A percentile compares a stretch with the other conserved stretches of the same genome.
Evolutionary conservation across 2,797 vertebrate genomes (phyloP).

Genomic region (Sebastes alutus): DNA sequence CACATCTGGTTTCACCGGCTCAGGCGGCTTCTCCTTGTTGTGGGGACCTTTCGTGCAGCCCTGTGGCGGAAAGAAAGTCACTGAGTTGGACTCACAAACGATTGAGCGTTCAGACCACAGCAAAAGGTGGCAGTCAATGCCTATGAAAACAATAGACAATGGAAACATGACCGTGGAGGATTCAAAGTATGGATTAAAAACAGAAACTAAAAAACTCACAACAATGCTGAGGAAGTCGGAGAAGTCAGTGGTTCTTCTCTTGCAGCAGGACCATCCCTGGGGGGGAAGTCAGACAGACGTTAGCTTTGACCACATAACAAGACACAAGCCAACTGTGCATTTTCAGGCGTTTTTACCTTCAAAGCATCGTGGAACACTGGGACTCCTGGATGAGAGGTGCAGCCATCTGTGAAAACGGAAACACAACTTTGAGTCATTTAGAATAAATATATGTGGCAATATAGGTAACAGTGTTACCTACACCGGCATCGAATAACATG

Average conservation of each 20-base stretch:
- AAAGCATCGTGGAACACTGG: slow-evolving; percentile 98
- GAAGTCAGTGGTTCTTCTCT: slow-evolving; percentile 96
- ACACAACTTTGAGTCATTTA: slow-evolving; percentile 15
- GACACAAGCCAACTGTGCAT: background rate
- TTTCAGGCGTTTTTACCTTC: slow-evolving; percentile 84
- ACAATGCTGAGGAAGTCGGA: slow-evolving; percentile 97
- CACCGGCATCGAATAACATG: background rate
- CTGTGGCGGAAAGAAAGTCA: slow-evolving; percentile 72
- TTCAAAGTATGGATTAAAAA: slow-evolving; percentile 23
- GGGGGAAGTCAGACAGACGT: slow-evolving; percentile 29
- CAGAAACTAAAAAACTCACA: slow-evolving; percentile 79
- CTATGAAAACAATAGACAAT: slow-evolving; percentile 37
- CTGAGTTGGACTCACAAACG: slow-evolving; percentile 10
- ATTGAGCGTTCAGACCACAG: background rate
- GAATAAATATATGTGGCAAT: background rate
- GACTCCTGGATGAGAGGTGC: slow-evolving; percentile 94
- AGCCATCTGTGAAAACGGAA: slow-evolving; percentile 82
- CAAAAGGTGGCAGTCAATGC: slow-evolving; percentile 5
- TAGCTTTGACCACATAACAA: slow-evolving; percentile 18
- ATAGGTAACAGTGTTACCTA: background rate
- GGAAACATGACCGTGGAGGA: background rate
- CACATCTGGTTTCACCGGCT: slow-evolving; percentile 94
- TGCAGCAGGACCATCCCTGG: slow-evolving; percentile 99
- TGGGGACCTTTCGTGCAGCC: slow-evolving; percentile 96
- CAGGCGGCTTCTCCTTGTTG: slow-evolving; percentile 94